Percentiles rank a stretch among this genome's conserved stretches.
Conservation (phyloP, 2,113 vertebrate species). For the Trematomus loennbergii region DNA sequence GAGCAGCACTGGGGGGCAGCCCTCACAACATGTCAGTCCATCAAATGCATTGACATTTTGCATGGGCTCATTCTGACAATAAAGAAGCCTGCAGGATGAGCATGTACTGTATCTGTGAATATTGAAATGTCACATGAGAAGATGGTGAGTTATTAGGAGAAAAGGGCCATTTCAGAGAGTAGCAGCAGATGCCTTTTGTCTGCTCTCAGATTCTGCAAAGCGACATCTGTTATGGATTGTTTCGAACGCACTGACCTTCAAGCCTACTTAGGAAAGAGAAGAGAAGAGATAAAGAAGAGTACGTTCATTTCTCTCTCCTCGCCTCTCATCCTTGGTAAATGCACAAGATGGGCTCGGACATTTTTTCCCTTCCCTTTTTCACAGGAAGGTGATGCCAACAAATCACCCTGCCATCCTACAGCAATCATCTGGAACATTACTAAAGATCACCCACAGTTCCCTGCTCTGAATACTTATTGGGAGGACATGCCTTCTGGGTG, state of each 20-base stretch:
- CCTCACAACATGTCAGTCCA: constrained; percentile 34
- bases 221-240: constrained; percentile 84
- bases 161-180: constrained; percentile 36
- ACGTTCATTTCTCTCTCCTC: constrained; percentile 50
- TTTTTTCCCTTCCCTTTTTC: constrained; percentile 27
- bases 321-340: constrained; percentile 46
- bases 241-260: constrained; percentile 86
- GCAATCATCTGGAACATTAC: constrained; percentile 62
- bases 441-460: constrained; percentile 61
- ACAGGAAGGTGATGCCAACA: constrained; percentile 45
- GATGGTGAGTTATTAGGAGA: constrained; percentile 52
- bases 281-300: constrained; percentile 61
- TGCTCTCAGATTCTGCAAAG: constrained; percentile 79
- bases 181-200: constrained; percentile 72
- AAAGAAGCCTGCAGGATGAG: constrained; percentile 40
- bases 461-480: constrained; percentile 53
- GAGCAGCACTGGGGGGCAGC: constrained; percentile 14
- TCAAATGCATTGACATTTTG: constrained; percentile 65
- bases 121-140: constrained; percentile 72
- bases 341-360: constrained; percentile 26
- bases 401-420: constrained; percentile 52
- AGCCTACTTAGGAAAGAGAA: constrained; percentile 79
- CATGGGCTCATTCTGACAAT: constrained; percentile 12
- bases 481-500: constrained; percentile 14
- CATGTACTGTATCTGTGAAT: constrained; percentile 51